Evolutionary conservation across 2,113 vertebrate species (phyloP).

Genomic region (Equus quagga): DNA sequence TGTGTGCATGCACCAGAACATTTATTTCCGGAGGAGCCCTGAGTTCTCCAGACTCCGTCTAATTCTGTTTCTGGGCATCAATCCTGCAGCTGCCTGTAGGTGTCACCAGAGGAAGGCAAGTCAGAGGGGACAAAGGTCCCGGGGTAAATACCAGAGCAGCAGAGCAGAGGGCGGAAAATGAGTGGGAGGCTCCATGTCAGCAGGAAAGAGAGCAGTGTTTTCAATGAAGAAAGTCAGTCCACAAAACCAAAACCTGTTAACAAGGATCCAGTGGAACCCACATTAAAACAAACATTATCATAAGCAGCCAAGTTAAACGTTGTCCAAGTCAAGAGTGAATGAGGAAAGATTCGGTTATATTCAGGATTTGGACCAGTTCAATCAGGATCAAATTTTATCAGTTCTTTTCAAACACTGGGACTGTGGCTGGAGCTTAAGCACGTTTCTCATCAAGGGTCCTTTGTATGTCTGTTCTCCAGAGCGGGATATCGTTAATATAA

Average conservation of each 20-base stretch:
- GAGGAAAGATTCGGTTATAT: not conserved
- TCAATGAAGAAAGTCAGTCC: not conserved
- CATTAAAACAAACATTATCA: not conserved
- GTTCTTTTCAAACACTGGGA: not conserved
- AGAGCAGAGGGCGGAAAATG: not conserved
- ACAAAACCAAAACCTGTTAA: not conserved
- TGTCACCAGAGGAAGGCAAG: slow-evolving; percentile 81
- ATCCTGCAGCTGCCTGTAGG: slow-evolving; percentile 68
- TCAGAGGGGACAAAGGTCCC: not conserved
- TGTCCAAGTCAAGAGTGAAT: not conserved
- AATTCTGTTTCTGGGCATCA: not conserved
- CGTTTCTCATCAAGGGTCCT: not conserved
- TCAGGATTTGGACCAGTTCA: slow-evolving; percentile 9
- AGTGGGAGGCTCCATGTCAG: not conserved
- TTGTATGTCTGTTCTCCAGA: not conserved
- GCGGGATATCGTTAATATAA: not conserved
- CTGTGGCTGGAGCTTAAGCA: not conserved
- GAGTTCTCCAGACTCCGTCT: not conserved
- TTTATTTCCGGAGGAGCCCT: not conserved
- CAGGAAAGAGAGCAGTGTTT: not conserved
- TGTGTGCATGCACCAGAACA: not conserved
- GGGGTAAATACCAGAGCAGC: accelerated
- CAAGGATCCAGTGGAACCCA: not conserved
- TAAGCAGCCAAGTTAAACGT: not conserved
- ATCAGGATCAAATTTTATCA: not conserved